Evolutionary conservation across 2,888 invertebrate genomes (phyloP).

Genomic region (Yponomeuta malinellus): DNA sequence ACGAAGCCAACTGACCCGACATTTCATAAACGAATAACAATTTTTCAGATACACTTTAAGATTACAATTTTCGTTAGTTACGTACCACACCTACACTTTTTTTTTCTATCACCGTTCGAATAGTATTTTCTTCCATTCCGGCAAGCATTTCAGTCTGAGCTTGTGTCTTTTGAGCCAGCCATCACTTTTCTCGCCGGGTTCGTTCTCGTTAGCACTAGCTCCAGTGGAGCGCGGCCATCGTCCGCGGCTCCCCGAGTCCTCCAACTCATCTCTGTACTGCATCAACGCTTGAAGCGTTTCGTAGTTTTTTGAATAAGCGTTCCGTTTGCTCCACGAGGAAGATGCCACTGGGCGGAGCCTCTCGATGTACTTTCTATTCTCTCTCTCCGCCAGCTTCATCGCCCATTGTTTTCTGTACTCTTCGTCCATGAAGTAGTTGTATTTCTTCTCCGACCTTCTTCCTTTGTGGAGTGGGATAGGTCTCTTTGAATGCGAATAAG

Average conservation of each 20-base stretch:
- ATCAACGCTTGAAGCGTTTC: constrained; percentile 13
- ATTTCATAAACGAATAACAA: background rate
- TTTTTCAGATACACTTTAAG: background rate
- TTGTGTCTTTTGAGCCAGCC: constrained; percentile 38
- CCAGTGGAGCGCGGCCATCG: background rate
- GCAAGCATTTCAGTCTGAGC: constrained; percentile 40
- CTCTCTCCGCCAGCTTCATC: constrained; percentile 30
- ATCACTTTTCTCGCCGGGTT: background rate
- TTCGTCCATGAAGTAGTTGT: constrained; percentile 48
- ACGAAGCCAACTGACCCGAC: background rate
- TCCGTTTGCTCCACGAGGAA: background rate
- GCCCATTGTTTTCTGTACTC: constrained; percentile 50
- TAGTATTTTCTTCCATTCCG: constrained; percentile 39
- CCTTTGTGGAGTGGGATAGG: background rate
- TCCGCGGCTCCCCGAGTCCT: constrained; percentile 11
- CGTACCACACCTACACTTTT: background rate
- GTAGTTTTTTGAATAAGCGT: background rate
- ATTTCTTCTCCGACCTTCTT: constrained; percentile 23
- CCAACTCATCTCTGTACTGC: constrained; percentile 28
- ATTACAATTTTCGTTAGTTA: background rate
- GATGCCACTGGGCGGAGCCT: background rate
- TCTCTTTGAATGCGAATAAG: background rate
- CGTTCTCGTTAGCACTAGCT: too few relatives aligned
- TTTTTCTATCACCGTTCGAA: constrained; percentile 25
- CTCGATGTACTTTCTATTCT: background rate